Base-by-base conservation (phyloP, 2,888 invertebrate species). In the Lobophora halterata region DNA sequence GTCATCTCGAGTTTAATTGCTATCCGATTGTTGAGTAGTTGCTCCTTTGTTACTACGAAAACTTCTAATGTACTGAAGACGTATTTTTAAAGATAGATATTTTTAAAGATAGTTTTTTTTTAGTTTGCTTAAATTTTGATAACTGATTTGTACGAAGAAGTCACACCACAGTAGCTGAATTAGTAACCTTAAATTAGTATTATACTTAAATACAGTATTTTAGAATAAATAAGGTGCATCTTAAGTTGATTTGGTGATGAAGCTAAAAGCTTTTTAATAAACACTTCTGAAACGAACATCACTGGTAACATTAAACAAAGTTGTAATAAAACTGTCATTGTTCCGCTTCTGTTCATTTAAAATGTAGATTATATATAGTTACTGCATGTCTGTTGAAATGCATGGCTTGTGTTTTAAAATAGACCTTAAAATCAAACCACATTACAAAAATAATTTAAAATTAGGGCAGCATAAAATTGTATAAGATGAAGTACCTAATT, bases 401-500 rank as follows among this genome's bases (percentile, higher is more conserved):
- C 46, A 46, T 37, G 37, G 26, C 20, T 40, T 16, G 12, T 30
- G 33, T 32, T 25, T 25, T 29, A 19, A 50, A 33, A 33, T 34
- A 32, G 16, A 34, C 19, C 10, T 14, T 39, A 46, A 38, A 8
- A 25, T 17, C 8, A 45, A 44, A 48, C 46, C 42, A 52, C 41
- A 3, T 51, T 35, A 46, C 5, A 31, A 37, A 31, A 21, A 28
- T 35, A 31, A 36, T 14, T 23, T 25, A 41, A 38, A 13, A 14
- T 18, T 29, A 17, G 35, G 32, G 18, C 28, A 30, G 14, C 17
- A 28, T 35, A 35, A 46, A 32, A 10, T 33, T 50, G 42, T 46
- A 46, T 9, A 18, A 14, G 17, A 33, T 45, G 41, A 39, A 38
- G 58, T 71, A 65, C 63, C 42, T 70, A 73, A 75, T 76, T 77